phyloP scores from a whole-genome alignment of 2,113 vertebrate genomes.

The Ardeotis arabs region DNA sequence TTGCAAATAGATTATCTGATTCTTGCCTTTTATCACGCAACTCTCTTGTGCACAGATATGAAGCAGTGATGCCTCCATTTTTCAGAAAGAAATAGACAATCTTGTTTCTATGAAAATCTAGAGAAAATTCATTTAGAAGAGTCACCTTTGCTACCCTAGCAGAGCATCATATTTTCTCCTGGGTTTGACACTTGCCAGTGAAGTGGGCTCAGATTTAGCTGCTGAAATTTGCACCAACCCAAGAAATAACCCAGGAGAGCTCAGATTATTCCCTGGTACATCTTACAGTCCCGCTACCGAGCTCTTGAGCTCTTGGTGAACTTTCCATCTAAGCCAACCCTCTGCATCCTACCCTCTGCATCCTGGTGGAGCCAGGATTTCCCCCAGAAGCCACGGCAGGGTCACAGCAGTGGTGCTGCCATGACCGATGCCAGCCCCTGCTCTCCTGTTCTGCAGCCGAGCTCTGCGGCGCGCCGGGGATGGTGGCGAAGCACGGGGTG shows the following conservation, averaged over 20 bases:
- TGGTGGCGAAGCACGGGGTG: rapidly evolving
- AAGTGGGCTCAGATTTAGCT: not conserved
- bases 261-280: not conserved
- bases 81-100: not conserved
- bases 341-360: not conserved
- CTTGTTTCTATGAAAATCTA: not conserved
- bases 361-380: not conserved
- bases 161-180: not conserved
- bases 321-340: not conserved
- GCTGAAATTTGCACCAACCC: not conserved
- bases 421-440: not conserved
- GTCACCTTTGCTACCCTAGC: not conserved
- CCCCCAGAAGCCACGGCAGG: not conserved
- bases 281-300: not conserved
- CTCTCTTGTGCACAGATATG: not conserved
- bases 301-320: not conserved
- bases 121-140: not conserved
- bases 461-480: not conserved
- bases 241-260: not conserved
- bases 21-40: not conserved
- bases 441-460: not conserved
- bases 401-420: rapidly evolving
- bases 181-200: not conserved
- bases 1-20: not conserved
- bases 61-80: not conserved